A percentile compares a stretch with the other conserved stretches of the same genome.
These are phyloP conservation scores for Pyrgus malvae DNA, from an alignment of 2,888 invertebrate species.

Conservation along the genomic window DNA sequence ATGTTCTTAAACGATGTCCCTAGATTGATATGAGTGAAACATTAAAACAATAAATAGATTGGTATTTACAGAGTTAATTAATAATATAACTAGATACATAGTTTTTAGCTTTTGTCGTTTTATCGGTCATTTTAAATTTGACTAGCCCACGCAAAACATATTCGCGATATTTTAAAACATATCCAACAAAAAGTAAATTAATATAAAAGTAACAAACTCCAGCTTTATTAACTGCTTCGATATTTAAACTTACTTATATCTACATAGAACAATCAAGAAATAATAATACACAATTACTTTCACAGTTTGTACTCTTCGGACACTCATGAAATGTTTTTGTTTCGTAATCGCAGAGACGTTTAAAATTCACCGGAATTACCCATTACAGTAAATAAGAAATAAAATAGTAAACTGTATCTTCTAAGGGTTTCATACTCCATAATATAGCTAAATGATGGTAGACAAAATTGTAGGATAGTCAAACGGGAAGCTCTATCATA, in stretches of 20 bases:
- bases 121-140: constrained; percentile 31
- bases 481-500: constrained; percentile 71
- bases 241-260: background rate
- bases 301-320: constrained; percentile 10
- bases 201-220: background rate
- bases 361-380: constrained; percentile 13
- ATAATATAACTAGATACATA: constrained; percentile 60
- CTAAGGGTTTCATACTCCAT: constrained; percentile 16
- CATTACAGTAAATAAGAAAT: constrained; percentile 35
- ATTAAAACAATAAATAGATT: constrained; percentile 73
- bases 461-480: constrained; percentile 56
- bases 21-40: constrained; percentile 79
- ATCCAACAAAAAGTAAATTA: background rate
- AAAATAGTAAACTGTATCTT: constrained; percentile 9
- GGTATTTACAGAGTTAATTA: constrained; percentile 68
- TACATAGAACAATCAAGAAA: background rate
- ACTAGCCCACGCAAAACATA: background rate
- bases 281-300: background rate
- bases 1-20: constrained; percentile 74
- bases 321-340: constrained; percentile 19
- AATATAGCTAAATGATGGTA: constrained; percentile 44
- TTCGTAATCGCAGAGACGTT: constrained; percentile 17
- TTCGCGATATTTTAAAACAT: background rate
- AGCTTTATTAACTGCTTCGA: background rate
- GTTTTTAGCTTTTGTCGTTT: constrained; percentile 42